A percentile compares a stretch with the other conserved stretches of the same genome.
phyloP scores from a whole-genome alignment of 2,888 invertebrate species.

The Invenusta paracnida region DNA sequence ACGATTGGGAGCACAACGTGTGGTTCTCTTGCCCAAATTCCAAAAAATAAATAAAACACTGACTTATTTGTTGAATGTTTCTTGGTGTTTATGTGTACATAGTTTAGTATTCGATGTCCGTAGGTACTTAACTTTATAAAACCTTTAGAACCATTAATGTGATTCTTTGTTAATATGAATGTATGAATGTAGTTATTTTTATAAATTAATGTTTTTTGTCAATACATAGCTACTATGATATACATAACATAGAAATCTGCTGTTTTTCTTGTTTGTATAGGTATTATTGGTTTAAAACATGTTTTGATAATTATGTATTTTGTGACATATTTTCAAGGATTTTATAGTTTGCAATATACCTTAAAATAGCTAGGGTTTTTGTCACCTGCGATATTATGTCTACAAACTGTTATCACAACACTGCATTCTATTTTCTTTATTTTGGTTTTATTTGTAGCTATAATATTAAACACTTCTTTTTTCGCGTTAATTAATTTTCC shows the following conservation, averaged over 20 bases:
- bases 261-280: conserved; percentile 9
- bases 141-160: not conserved
- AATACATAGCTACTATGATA: conserved; percentile 29
- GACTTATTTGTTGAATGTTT: not conserved
- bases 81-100: conserved; percentile 26
- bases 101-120: conserved; percentile 7
- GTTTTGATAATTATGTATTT: conserved; percentile 21
- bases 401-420: conserved; percentile 2
- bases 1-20: not conserved
- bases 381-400: not conserved
- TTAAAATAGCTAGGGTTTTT: not conserved
- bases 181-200: not conserved
- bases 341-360: conserved; percentile 18
- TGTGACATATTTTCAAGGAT: conserved; percentile 9
- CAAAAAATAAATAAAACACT: conserved; percentile 3
- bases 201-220: conserved; percentile 25
- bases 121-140: conserved; percentile 22
- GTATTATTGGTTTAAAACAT: conserved; percentile 14
- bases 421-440: no score
- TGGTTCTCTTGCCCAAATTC: conserved; percentile 23
- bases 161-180: conserved; percentile 19
- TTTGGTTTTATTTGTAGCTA: no score
- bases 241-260: not conserved
- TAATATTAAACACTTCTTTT: no score
- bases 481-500: no score